A percentile compares a stretch with the other conserved stretches of the same genome.
phyloP scores from a whole-genome alignment of 2,888 invertebrate genomes.

The Steromphala cineraria region DNA sequence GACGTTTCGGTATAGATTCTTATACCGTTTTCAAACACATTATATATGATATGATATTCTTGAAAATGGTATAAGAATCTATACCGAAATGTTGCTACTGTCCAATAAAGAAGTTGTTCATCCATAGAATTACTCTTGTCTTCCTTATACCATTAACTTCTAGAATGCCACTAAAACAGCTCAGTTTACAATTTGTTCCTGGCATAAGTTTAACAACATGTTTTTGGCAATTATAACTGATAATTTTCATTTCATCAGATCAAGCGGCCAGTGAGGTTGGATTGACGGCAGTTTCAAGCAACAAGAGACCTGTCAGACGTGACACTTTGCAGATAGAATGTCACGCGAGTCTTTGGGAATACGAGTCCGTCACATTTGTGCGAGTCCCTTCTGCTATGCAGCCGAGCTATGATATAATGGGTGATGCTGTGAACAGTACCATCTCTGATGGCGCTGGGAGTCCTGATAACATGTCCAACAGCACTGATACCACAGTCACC shows the following conservation, averaged over 20 bases:
- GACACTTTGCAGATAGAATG: slow-evolving; percentile 39
- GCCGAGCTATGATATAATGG: not conserved
- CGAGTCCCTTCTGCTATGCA: slow-evolving; percentile 22
- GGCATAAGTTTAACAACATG: no score
- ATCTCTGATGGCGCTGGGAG: not conserved
- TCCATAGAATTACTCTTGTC: no score
- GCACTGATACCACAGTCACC: not conserved
- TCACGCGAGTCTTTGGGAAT: slow-evolving; percentile 51
- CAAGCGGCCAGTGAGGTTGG: slow-evolving; percentile 30
- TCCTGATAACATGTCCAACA: not conserved
- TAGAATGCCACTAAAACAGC: no score
- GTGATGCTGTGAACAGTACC: not conserved
- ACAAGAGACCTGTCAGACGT: slow-evolving; percentile 34
- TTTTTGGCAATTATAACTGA: no score
- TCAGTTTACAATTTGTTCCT: no score
- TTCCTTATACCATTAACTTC: no score
- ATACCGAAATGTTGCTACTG: no score
- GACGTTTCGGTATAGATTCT: no score
- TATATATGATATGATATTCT: no score
- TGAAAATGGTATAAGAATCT: no score
- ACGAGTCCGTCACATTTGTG: slow-evolving; percentile 12
- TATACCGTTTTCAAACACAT: no score
- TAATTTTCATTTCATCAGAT: not conserved
- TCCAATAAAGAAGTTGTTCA: no score
- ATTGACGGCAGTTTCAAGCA: slow-evolving; percentile 29